Evolutionary conservation across 2,888 invertebrate genomes (phyloP), one percentile per base, ranked within the genome.

Genomic region (Lycia hirtaria): DNA sequence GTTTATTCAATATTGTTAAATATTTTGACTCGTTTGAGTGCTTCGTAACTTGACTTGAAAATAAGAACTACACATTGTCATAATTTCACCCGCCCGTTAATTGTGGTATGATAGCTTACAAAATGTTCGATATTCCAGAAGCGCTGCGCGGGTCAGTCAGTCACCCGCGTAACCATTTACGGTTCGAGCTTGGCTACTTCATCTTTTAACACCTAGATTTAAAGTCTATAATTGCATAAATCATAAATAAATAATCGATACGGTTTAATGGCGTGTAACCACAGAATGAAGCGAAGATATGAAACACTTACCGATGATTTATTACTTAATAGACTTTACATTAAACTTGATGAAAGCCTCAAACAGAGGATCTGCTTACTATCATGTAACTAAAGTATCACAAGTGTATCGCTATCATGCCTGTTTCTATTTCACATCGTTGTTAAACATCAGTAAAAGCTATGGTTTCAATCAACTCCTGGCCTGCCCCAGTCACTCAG

Each of bases 151-250:
- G 15, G 43, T 40, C n/a, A n/a, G n/a, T 45, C 56, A 52, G 15
- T 52, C 47, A 52, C 51, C 51, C 35, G n/a, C 17, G 47, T 22
- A 40, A 35, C 41, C 20, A 32, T 20, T 20, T 28, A 35, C 30
- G 5, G 35, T 19, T 35, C 10, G 4, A 17, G 44, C 3, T 2
- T 37, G 4, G 10, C 7, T 32, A n/a, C 20, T 20, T 22, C 28
- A 30, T 35, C 35, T 30, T 48, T 26, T 50, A 50, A 50, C 49
- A 24, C 56, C 50, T 49, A 19, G 26, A 44, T 32, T 45, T 50
- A 56, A 50, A 50, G 56, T 38, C 28, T 22, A 55, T 50, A 50
- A 50, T 56, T 50, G 44, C 38, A 19, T 50, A 30, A 43, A 56
- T 44, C 49, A 56, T 44, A 37, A 48, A 56, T 44, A 37, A 48